Evolutionary conservation across 2,797 vertebrate species (phyloP).

Genomic region (Gephyroberyx darwinii): DNA sequence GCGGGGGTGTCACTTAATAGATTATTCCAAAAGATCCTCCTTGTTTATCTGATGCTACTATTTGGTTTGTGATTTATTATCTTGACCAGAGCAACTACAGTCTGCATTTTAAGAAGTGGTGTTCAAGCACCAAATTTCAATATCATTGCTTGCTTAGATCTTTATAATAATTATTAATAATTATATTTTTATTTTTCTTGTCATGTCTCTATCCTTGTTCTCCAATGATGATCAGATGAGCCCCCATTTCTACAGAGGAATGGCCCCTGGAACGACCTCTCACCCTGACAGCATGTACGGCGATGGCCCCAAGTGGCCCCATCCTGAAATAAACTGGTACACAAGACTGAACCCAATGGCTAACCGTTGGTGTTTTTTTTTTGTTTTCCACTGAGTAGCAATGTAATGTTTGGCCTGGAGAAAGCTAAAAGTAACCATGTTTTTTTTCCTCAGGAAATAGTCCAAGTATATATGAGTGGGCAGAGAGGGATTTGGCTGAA

Average conservation of each 20-base stretch:
- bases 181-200: background rate
- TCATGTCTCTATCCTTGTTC: background rate
- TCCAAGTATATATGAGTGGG: too few species aligned
- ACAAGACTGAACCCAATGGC: background rate
- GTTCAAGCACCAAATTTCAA: background rate
- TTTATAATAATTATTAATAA: background rate
- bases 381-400: too few species aligned
- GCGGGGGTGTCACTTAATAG: background rate
- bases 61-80: conserved; percentile 18
- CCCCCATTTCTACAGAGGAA: background rate
- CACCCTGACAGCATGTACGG: conserved; percentile 1
- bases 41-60: conserved; percentile 34
- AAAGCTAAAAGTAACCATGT: too few species aligned
- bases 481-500: too few species aligned
- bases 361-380: too few species aligned
- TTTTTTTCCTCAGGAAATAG: too few species aligned
- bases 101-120: conserved; percentile 10
- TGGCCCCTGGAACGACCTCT: background rate
- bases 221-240: background rate
- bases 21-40: conserved; percentile 30
- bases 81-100: conserved; percentile 1
- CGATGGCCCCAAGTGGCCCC: background rate
- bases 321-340: conserved; percentile 8
- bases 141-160: background rate
- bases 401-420: too few species aligned